A percentile compares a stretch with the other conserved stretches of the same genome.
Evolutionary conservation across 2,888 invertebrate species (phyloP).

Genomic region (Anthophora plumipes): DNA sequence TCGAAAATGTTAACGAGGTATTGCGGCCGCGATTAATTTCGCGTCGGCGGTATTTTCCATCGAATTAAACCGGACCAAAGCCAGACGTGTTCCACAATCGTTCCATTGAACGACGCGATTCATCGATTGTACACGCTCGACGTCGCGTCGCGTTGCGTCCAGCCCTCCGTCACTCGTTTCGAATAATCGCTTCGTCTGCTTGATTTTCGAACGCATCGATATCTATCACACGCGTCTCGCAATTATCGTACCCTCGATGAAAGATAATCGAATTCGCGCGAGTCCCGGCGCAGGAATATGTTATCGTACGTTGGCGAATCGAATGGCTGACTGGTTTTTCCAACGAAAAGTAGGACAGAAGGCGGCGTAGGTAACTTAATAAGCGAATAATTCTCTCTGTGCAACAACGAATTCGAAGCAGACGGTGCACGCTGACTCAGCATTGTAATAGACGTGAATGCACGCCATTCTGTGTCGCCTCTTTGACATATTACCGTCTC

Average conservation of each 20-base stretch:
- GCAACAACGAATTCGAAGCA: conserved; percentile 7
- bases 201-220: conserved; percentile 37
- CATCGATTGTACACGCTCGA: conserved; percentile 37
- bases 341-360: conserved; percentile 27
- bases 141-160: conserved; percentile 21
- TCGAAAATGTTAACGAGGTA: conserved; percentile 33
- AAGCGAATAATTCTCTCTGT: conserved; percentile 50
- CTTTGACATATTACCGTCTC: conserved; percentile 30
- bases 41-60: conserved; percentile 40
- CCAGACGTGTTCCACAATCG: conserved; percentile 3
- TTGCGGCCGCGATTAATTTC: conserved; percentile 36
- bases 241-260: conserved; percentile 68
- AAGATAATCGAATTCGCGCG: conserved; percentile 73
- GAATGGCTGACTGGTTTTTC: conserved; percentile 23
- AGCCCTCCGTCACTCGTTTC: conserved; percentile 31
- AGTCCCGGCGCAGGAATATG: too few species aligned
- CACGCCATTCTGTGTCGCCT: not conserved
- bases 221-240: conserved; percentile 57
- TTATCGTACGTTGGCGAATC: conserved; percentile 25
- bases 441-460: conserved; percentile 17
- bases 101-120: conserved; percentile 42
- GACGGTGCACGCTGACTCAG: conserved; percentile 15
- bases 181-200: conserved; percentile 33
- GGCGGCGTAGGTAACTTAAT: conserved; percentile 39
- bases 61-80: conserved; percentile 36